Evolutionary conservation across 2,113 vertebrate genomes (phyloP), one percentile per base, ranked within the genome.

Genomic region (Oryzias woworae): DNA sequence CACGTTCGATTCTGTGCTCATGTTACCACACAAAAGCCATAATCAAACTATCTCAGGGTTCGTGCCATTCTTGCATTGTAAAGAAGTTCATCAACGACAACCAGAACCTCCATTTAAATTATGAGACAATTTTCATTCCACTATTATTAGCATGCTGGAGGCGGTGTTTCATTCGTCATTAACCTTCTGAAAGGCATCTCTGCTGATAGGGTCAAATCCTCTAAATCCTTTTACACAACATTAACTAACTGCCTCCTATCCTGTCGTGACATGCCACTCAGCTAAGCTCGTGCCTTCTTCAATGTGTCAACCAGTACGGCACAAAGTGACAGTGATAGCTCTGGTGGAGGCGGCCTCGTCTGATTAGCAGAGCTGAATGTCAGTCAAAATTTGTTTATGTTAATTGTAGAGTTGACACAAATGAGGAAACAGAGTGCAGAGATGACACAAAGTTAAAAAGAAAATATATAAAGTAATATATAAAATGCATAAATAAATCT

Each of bases 221-320:
- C 81, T 77, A 80, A 89, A 88, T 90, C 87, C 87, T 85, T 87
- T 89, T 83, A 80, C 77, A 75, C 71, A 80, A 84, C 82, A 89
- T 88, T 87, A 88, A 73, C 87, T 80, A 81, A 78, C 86, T 65
- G 85, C 81, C 71, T 85, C 71, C 58, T 73, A 82, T 85, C 80
- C 66, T 43, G 26, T 56, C 46, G 51, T 71, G 77, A 81, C 80
- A 85, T 46, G 70, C 81, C 75, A 80, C 83, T 88, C 86, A 80
- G 77, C 75, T 71, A 41, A 75, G 79, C 88, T 83, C 79, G 20
- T 50, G 53, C 58, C 66, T 62, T 75, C 75, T 66, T 83, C 77
- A 72, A 76, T 44, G 71, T 86, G 79, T 85, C 84, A 84, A 49
- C 70, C 69, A 64, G 31, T 52, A n/a, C 41, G 36, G 48, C 74